phyloP scores from a whole-genome alignment of 2,888 invertebrate genomes.

The Plagodis dolabraria region DNA sequence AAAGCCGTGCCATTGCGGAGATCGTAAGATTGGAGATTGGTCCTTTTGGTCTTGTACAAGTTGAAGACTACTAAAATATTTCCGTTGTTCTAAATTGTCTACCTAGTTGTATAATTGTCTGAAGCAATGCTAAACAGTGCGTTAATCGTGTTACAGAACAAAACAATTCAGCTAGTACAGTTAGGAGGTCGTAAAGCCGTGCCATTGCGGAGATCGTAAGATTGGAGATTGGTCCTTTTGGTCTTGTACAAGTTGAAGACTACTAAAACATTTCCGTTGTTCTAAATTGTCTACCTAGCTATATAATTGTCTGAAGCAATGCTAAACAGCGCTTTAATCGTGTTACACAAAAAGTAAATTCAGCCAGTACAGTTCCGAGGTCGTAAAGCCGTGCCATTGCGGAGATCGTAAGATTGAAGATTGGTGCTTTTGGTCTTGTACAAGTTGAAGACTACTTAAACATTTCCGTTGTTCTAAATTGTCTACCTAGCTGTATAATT shows the following conservation, averaged over 20 bases:
- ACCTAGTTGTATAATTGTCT: not conserved
- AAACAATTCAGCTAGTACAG: slow-evolving; percentile 11
- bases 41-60: no score
- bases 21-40: no score
- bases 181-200: slow-evolving; percentile 11
- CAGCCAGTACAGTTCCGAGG: slow-evolving; percentile 8
- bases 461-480: not conserved
- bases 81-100: not conserved
- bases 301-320: not conserved
- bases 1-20: slow-evolving; percentile 14
- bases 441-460: not conserved
- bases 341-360: slow-evolving; percentile 12
- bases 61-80: not conserved
- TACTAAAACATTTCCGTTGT: not conserved
- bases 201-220: slow-evolving; percentile 5
- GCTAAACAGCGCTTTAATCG: slow-evolving; percentile 11
- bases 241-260: no score
- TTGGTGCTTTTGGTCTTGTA: no score
- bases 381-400: slow-evolving; percentile 16
- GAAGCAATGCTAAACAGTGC: slow-evolving; percentile 1
- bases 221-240: no score
- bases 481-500: not conserved
- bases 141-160: slow-evolving; percentile 17
- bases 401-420: no score
- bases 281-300: not conserved